A percentile compares a stretch with the other conserved stretches of the same genome.
Evolutionary conservation across 2,113 vertebrate species (phyloP).

Genomic region (Oreocharis arfaki): DNA sequence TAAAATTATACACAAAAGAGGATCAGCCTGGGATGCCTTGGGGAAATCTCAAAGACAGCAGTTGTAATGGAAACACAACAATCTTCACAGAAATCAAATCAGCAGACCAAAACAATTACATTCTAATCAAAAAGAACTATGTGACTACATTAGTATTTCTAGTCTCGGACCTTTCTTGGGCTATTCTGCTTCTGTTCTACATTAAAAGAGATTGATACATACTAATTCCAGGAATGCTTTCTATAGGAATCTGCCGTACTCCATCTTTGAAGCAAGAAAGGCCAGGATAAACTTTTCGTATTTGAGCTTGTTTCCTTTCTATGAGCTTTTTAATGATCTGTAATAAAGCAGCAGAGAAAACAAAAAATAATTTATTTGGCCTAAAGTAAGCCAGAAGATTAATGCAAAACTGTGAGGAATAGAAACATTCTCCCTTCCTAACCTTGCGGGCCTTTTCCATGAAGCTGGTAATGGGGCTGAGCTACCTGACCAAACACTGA

Average conservation of each 20-base stretch:
- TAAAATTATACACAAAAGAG: not conserved
- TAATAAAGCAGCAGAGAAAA: slow-evolving; percentile 42
- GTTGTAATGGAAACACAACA: not conserved
- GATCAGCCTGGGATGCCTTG: not conserved
- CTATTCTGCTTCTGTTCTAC: not conserved
- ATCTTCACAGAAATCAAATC: not conserved
- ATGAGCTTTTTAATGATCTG: slow-evolving; percentile 99
- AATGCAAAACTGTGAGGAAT: not conserved
- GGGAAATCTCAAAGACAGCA: not conserved
- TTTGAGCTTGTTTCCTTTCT: slow-evolving; percentile 97
- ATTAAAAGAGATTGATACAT: slow-evolving; percentile 64
- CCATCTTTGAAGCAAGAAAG: slow-evolving; percentile 98
- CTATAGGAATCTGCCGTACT: slow-evolving; percentile 96
- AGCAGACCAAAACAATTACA: not conserved
- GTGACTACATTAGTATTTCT: not conserved
- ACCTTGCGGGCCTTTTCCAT: not conserved
- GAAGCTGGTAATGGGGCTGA: not conserved
- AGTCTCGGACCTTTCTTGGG: not conserved
- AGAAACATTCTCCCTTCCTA: not conserved
- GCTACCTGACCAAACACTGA: not conserved
- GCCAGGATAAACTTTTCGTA: slow-evolving; percentile 97
- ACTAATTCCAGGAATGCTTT: slow-evolving; percentile 99
- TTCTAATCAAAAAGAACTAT: not conserved
- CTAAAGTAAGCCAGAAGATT: not conserved
- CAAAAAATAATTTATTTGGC: not conserved